Evolutionary conservation across 2,113 vertebrate species (phyloP), one percentile per base, ranked within the genome.

Genomic region (Anhinga anhinga): DNA sequence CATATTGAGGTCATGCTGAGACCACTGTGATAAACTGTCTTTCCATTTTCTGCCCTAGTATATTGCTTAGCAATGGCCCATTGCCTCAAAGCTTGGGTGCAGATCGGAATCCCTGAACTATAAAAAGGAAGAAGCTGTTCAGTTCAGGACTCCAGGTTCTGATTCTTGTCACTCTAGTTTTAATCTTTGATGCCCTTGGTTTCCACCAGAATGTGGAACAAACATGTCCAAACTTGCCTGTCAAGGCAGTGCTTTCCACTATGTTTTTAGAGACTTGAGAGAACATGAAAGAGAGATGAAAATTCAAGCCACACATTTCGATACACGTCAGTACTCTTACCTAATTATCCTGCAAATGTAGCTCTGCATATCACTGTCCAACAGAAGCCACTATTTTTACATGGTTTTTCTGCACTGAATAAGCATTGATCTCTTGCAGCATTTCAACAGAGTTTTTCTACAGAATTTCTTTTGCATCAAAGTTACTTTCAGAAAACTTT

Each of bases 1-100:
- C 80, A 88, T 65, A 61, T 63, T 78, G 94, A 92, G 76, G 56
- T 82, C 83, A 11, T 44, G 53, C 82, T 84, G 80, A 95, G 86
- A 88, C 69, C 67, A 52, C 36, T 92, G 74, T 83, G 59, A 88
- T 94, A 88, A 97, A 88, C 55, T 74, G n/a, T 65, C 78, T 90
- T 88, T 93, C 77, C n/a, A 29, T 88, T 90, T 93, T 88, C 72
- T 67, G n/a, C 69, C 40, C 4, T 22, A 72, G 47, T 61, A 23
- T 84, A 69, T 76, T 79, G 66, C 88, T 89, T 91, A 80, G 83
- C 40, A 82, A 2, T 79, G 49, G 52, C 7, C 40, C 36, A 5
- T 52, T 88, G 83, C 86, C 52, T 90, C 83, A 69, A 82, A 96
- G 67, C 63, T 65, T 45, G 44, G 34, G 34, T 91, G 34, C 47